Evolutionary conservation across 2,113 vertebrate genomes (phyloP).

Genomic region (Cebidichthys violaceus): DNA sequence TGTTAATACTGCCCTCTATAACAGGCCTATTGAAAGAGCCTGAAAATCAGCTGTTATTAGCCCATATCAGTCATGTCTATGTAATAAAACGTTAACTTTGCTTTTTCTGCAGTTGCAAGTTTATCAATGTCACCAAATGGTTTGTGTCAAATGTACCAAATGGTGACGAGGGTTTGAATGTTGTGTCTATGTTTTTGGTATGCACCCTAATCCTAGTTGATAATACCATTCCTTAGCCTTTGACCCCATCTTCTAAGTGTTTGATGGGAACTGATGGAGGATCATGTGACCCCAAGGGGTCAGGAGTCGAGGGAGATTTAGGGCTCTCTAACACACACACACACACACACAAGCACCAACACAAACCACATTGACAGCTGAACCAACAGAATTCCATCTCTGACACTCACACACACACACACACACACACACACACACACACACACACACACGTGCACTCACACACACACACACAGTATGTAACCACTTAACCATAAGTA

Average conservation of each 20-base stretch:
- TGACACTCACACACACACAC: conserved; percentile 42
- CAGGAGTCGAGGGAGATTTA: conserved; percentile 63
- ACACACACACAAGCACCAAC: conserved; percentile 26
- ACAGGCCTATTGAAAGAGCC: not conserved
- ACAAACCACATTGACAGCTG: conserved; percentile 70
- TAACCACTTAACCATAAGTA: conserved; percentile 70
- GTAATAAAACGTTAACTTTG: not conserved
- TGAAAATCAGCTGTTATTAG: not conserved
- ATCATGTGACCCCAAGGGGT: conserved; percentile 72
- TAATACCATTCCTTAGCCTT: conserved; percentile 70
- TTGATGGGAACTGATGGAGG: conserved; percentile 68
- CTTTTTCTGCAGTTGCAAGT: not conserved
- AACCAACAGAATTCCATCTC: conserved; percentile 73
- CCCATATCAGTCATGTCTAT: not conserved
- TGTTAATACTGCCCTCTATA: not conserved
- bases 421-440: conserved; percentile 19
- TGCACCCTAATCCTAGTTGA: conserved; percentile 62
- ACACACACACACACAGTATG: conserved; percentile 49
- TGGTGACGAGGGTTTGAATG: conserved; percentile 41
- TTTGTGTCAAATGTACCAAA: conserved; percentile 50
- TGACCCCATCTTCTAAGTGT: conserved; percentile 71
- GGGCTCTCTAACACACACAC: conserved; percentile 38
- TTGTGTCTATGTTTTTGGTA: conserved; percentile 68
- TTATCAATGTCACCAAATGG: conserved; percentile 25
- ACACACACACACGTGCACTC: conserved; percentile 31